Conservation (phyloP, 2,113 vertebrate species). For the Stictonetta naevosa region DNA sequence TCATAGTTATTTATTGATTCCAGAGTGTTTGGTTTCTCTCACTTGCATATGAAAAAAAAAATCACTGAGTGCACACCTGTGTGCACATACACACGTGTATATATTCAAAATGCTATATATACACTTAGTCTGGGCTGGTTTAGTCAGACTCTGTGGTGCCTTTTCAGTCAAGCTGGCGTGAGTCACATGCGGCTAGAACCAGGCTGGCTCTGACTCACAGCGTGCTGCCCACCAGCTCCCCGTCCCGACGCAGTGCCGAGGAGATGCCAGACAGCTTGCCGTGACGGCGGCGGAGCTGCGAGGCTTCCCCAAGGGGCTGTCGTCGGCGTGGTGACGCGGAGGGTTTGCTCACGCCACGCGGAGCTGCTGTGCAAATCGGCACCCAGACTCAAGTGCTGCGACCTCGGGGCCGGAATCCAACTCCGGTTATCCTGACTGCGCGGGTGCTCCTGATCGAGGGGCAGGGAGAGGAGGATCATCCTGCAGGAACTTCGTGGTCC, state of each 20-base stretch:
- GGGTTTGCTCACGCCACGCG: background rate
- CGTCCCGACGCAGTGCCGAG: fast-evolving
- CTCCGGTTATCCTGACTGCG: background rate
- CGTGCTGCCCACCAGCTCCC: background rate
- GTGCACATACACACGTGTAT: background rate
- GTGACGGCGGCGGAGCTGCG: background rate
- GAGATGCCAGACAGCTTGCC: background rate
- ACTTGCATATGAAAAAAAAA: background rate
- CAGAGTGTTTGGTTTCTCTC: background rate
- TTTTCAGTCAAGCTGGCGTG: background rate
- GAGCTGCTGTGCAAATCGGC: background rate
- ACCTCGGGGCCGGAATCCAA: background rate
- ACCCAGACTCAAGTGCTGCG: background rate
- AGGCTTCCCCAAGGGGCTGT: background rate
- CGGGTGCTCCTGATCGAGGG: background rate
- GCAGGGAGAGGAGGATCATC: background rate
- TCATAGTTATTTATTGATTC: constrained; percentile 66
- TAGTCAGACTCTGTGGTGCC: background rate
- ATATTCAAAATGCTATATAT: background rate
- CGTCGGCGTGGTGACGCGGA: background rate
- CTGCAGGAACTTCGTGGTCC: background rate
- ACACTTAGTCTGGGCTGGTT: background rate
- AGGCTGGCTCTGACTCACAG: constrained; percentile 20
- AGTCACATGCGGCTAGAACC: background rate
- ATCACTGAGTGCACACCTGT: background rate